A percentile compares a stretch with the other conserved stretches of the same genome.
phyloP scores from a whole-genome alignment of 2,113 vertebrate genomes.

The Pampusana beccarii region DNA sequence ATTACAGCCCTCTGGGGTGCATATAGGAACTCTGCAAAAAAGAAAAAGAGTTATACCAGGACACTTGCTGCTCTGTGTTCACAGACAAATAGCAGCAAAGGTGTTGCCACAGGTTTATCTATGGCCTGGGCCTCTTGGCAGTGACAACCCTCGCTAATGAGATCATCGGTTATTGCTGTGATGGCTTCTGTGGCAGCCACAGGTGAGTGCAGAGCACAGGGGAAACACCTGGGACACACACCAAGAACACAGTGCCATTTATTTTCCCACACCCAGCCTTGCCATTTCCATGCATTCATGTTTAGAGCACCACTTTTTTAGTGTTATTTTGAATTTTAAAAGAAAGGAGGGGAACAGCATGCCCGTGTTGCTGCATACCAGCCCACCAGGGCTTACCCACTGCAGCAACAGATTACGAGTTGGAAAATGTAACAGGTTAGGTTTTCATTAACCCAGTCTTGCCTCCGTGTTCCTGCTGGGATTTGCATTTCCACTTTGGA shows the following conservation, averaged over 20 bases:
- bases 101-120: neutral
- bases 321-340: neutral
- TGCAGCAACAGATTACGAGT: neutral
- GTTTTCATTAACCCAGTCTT: neutral
- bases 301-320: neutral
- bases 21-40: neutral
- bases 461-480: neutral
- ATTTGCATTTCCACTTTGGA: neutral
- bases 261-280: neutral
- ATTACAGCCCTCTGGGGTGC: neutral
- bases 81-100: neutral
- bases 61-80: neutral
- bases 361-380: rapidly evolving
- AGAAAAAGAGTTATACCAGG: neutral
- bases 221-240: neutral
- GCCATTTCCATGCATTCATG: neutral
- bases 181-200: neutral
- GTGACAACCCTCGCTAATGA: neutral
- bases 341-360: neutral
- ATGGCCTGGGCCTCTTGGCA: neutral
- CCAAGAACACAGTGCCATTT: neutral
- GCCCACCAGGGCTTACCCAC: neutral
- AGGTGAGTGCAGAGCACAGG: neutral
- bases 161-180: neutral
- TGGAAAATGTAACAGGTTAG: neutral